These are phyloP conservation scores for Pangasianodon hypophthalmus DNA, from an alignment of 2,113 vertebrate species.

Conservation along the genomic window DNA sequence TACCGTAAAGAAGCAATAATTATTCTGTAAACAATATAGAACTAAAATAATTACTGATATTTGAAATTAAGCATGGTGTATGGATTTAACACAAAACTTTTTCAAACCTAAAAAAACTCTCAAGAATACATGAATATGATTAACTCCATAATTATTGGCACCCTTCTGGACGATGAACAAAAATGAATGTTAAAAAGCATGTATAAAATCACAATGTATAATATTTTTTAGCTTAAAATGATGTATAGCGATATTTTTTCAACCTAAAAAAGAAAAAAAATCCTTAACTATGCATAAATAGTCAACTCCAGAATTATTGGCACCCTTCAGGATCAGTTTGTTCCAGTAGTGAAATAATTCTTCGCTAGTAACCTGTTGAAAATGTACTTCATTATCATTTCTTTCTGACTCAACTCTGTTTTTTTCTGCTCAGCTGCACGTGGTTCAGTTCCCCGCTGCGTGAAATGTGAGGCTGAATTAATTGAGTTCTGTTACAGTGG, in stretches of 20 bases:
- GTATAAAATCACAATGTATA: background rate
- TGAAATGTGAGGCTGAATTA: slow-evolving; percentile 80
- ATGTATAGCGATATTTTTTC: too few species aligned
- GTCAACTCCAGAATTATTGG: background rate
- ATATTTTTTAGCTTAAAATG: too few species aligned
- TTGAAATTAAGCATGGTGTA: background rate
- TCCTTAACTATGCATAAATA: background rate
- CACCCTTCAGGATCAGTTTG: background rate
- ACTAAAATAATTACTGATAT: too few species aligned
- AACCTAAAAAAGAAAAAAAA: background rate
- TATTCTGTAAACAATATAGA: background rate
- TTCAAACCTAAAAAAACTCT: background rate
- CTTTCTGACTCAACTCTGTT: background rate
- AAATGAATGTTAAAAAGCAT: background rate
- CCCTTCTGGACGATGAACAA: too few species aligned
- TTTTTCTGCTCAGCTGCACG: background rate
- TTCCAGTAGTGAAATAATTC: background rate
- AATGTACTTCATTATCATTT: background rate
- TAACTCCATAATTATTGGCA: background rate
- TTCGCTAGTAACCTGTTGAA: background rate
- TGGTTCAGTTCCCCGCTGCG: background rate
- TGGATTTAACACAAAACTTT: background rate
- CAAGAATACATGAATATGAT: background rate
- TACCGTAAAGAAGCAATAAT: background rate
- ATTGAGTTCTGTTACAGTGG: slow-evolving; percentile 93